Conservation (phyloP, 2,113 vertebrate species). For the Pseudorectes ferrugineus region DNA sequence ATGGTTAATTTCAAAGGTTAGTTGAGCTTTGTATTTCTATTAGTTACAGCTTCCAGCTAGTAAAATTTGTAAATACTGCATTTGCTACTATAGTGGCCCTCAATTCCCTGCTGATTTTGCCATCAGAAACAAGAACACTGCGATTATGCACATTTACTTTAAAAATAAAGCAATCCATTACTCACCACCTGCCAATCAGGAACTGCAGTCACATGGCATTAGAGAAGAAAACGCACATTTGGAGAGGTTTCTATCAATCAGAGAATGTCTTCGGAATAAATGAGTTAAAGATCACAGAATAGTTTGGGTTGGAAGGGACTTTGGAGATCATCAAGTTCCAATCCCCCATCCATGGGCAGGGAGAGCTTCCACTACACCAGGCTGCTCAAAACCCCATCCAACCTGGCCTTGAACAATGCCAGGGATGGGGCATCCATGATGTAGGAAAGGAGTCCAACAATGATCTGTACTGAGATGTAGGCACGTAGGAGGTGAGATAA, state of each 20-base stretch:
- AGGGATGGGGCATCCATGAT: background rate
- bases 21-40: background rate
- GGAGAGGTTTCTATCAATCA: background rate
- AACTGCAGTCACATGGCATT: background rate
- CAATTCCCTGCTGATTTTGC: background rate
- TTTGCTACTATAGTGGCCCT: background rate
- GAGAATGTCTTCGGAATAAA: background rate
- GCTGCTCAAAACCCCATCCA: background rate
- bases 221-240: background rate
- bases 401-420: background rate
- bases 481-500: background rate
- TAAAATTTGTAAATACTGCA: background rate
- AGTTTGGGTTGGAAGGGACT: background rate
- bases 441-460: background rate
- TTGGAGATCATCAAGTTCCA: background rate
- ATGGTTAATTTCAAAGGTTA: background rate
- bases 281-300: background rate
- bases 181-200: background rate
- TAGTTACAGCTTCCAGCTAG: background rate
- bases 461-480: background rate
- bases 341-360: too few species aligned
- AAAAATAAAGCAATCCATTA: background rate
- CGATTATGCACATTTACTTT: background rate
- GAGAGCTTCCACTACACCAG: background rate
- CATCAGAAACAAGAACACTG: background rate